Conservation (phyloP, 2,888 invertebrate species). For the Meteorus cinctellus region DNA sequence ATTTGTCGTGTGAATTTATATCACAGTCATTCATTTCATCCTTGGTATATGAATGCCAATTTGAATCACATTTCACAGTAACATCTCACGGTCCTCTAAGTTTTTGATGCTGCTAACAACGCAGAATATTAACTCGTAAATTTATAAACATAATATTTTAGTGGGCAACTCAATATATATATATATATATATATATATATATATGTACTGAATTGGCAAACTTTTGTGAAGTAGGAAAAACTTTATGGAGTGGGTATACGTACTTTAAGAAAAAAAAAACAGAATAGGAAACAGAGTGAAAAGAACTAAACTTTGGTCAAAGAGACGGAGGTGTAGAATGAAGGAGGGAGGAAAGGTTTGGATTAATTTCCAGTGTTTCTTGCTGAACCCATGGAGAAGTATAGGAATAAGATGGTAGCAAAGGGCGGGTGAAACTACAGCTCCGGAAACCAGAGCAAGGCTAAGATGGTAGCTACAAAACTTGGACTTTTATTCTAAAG, state of each 20-base stretch:
- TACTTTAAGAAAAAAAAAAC: neutral
- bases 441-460: constrained; percentile 21
- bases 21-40: neutral
- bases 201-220: neutral
- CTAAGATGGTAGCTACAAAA: constrained; percentile 34
- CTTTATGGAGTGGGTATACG: neutral
- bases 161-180: constrained; percentile 51
- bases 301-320: neutral
- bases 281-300: neutral
- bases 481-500: constrained; percentile 47
- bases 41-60: neutral
- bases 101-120: neutral
- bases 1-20: neutral
- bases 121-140: constrained; percentile 24
- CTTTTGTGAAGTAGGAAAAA: constrained; percentile 25
- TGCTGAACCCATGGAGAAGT: constrained; percentile 32
- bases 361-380: constrained; percentile 52
- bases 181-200: constrained; percentile 53
- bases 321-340: constrained; percentile 27
- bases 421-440: neutral
- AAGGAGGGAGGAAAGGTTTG: constrained; percentile 33
- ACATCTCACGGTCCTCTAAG: neutral
- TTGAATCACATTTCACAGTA: too few relatives aligned
- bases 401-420: neutral
- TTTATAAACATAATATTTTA: constrained; percentile 52